Base-by-base conservation (phyloP, 2,113 vertebrate species). In the Myotis lucifugus region DNA sequence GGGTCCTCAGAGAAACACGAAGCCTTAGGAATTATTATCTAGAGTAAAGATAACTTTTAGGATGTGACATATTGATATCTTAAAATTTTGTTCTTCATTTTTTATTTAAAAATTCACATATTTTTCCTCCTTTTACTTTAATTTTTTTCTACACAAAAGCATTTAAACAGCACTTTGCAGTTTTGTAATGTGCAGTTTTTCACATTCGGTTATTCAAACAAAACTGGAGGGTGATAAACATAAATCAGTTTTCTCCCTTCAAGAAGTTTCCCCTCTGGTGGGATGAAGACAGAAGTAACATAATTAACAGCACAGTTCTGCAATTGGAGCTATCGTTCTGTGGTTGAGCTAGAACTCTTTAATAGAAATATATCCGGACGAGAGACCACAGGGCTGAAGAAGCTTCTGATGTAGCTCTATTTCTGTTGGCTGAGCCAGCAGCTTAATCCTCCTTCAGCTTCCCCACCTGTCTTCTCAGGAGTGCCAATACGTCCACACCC, bases 401-500 rank as follows among this genome's bases (percentile, higher is more conserved):
- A 23, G 72, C 70, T 92, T 50, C 66, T 91, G 93, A 74, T 64
- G 64, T 42, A 9, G 83, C 52, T 87, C 76, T 90, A 61, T 91
- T 64, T 85, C 27, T 85, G 67, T 46, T 88, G 92, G 86, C 91
- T 81, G 85, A 94, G 83, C 46, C 74, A 85, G 95, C 92, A 95
- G 95, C 96, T 96, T 92, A 93, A 97, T 96, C 82, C 85, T 90
- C 56, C 59, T 61, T 27, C 37, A 72, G 90, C 88, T 88, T 92
- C 48, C 88, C 94, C 92, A 96, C 96, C 96, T 97, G 96, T 86
- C 91, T 96, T 87, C 59, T 61, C 42, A 32, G 40, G 21, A 92
- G 27, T 92, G 95, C 96, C 90, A 97, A 19, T 8, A 56, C 89
- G 91, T 93, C 48, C 56, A 81, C 69, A 59, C 90, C 92, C 94